These are phyloP conservation scores for Probosciger aterrimus DNA, from an alignment of 2,113 vertebrate genomes.

Conservation along the genomic window DNA sequence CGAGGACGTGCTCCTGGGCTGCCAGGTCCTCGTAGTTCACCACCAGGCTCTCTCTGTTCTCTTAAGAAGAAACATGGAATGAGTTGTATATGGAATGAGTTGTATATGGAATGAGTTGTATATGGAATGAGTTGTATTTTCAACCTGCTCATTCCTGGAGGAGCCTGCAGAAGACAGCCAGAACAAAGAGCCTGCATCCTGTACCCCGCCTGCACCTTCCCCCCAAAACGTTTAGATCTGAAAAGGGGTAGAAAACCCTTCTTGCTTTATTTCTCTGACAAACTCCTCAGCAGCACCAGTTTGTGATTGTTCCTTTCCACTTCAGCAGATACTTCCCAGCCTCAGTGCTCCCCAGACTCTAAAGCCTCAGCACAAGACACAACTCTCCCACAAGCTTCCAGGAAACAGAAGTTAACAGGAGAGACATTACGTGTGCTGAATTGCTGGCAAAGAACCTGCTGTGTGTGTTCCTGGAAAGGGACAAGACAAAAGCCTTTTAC, in stretches of 20 bases:
- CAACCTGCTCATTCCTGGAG: background rate
- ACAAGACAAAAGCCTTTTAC: background rate
- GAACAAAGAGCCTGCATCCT: background rate
- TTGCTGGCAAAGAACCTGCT: background rate
- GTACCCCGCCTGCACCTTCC: background rate
- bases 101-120: background rate
- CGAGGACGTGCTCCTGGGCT: conserved; percentile 91
- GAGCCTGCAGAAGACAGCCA: background rate
- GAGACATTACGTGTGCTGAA: background rate
- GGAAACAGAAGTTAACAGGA: background rate
- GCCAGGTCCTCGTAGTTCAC: conserved; percentile 97
- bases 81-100: background rate
- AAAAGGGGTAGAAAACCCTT: background rate
- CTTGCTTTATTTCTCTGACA: background rate
- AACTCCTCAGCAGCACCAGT: background rate
- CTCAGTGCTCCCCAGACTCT: background rate
- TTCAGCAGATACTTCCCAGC: background rate
- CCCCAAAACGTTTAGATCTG: background rate
- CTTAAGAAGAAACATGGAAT: conserved; percentile 52
- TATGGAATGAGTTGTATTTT: background rate
- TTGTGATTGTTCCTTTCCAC: background rate
- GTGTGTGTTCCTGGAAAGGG: background rate
- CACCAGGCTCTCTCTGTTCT: conserved; percentile 94
- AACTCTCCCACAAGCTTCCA: background rate
- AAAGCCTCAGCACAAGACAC: background rate